A percentile compares a stretch with the other conserved stretches of the same genome.
These are phyloP conservation scores for Pseudococcus longispinus DNA, from an alignment of 2,888 invertebrate genomes.

Conservation along the genomic window DNA sequence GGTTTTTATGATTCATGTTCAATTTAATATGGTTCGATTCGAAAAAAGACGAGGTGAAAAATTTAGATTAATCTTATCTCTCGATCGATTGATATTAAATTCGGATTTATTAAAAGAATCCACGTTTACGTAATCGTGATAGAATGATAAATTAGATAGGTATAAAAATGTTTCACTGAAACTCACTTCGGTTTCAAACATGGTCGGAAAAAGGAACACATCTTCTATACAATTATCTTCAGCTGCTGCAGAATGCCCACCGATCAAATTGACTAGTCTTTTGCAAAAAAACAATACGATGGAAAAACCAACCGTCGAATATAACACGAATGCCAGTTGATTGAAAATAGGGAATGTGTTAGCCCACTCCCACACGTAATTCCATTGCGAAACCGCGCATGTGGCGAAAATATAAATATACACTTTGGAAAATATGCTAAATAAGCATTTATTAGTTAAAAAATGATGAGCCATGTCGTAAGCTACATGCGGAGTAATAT, in stretches of 20 bases:
- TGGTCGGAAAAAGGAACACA: conserved; percentile 32
- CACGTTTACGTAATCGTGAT: too few species aligned
- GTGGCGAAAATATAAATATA: conserved; percentile 25
- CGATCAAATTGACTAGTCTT: conserved; percentile 18
- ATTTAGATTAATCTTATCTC: neutral
- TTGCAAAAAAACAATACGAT: conserved; percentile 7
- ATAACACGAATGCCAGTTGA: neutral
- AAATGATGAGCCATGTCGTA: neutral
- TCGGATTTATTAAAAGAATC: too few species aligned
- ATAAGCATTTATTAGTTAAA: neutral
- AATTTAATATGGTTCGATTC: too few species aligned
- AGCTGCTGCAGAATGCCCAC: neutral
- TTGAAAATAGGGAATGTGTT: neutral
- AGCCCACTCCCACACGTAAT: neutral
- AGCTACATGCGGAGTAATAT: neutral
- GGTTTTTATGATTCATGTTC: too few species aligned
- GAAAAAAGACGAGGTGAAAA: neutral
- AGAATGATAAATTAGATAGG: neutral
- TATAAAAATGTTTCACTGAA: neutral
- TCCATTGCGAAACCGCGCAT: neutral
- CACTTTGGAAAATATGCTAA: neutral
- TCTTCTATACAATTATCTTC: neutral
- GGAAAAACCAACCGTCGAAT: neutral
- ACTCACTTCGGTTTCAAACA: conserved; percentile 21
- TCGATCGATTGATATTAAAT: neutral